Evolutionary conservation across 2,797 vertebrate species (phyloP), one percentile per base, ranked within the genome.

Genomic region (Notolepis coatsorum): DNA sequence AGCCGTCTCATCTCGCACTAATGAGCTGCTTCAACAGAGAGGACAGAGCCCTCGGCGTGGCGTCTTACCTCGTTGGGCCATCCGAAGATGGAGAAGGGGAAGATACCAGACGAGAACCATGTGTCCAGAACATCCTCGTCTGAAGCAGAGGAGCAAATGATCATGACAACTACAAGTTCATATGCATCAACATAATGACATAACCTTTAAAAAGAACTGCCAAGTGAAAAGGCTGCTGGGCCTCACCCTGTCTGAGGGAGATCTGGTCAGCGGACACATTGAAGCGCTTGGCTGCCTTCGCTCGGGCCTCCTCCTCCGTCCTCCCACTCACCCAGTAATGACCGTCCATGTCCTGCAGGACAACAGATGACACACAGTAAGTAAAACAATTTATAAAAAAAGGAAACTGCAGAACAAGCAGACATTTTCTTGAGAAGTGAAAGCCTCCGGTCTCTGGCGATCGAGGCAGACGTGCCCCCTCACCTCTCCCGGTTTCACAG

Each of bases 51-150:
- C 0, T 23, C n/a, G n/a, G n/a, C n/a, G 17, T 13, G 35, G 30
- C 38, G 4, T 68, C 67, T 70, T 63, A 95, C 94, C 91, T 93
- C 90, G 66, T 91, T 93, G 69, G 96, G 96, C 96, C 96, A 98
- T 3, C 96, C 96, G 2, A 98, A 93, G 79, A 97, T 97, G 55
- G 96, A 97, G 75, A 98, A 95, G 10, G 96, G 96, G 78, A 97
- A 97, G 71, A 97, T 91, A 41, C 95, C 95, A 3, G 96, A 98
- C 0, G 96, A 97, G 86, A 96, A 98, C 96, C 96, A 98, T 18
- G 96, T 98, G 73, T 98, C 96, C 80, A 98, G 79, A 17, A 97
- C 95, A 12, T 98, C 96, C 47, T 95, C 96, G 52, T 98, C 96
- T 98, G 80, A 52, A 17, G 18, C 41, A 23, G 3, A 46, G n/a